phyloP scores from a whole-genome alignment of 2,797 vertebrate species.

The Micrastur ruficollis region DNA sequence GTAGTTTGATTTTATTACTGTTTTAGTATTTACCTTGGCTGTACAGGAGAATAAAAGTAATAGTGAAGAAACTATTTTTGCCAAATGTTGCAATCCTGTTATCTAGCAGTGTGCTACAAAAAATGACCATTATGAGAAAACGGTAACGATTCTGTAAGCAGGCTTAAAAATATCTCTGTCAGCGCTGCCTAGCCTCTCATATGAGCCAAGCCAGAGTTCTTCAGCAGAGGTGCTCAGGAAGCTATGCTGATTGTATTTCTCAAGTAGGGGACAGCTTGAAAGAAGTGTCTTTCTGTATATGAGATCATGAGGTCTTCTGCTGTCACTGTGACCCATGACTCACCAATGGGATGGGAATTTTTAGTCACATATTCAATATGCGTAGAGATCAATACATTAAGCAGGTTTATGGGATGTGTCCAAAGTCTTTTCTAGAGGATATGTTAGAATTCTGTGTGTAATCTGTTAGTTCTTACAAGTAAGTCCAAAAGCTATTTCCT shows the following conservation, averaged over 20 bases:
- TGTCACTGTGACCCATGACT: conserved; percentile 43
- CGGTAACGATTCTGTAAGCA: neutral
- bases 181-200: neutral
- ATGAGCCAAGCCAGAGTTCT: neutral
- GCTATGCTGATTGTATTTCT: conserved; percentile 46
- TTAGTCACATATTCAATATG: neutral
- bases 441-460: neutral
- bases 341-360: neutral
- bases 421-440: neutral
- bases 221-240: conserved; percentile 4
- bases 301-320: neutral
- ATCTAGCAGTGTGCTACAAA: conserved; percentile 27
- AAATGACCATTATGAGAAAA: conserved; percentile 18
- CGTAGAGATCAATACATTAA: neutral
- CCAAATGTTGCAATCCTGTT: conserved; percentile 33
- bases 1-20: conserved; percentile 55
- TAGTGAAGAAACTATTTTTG: conserved; percentile 56
- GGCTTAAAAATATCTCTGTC: conserved; percentile 31
- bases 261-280: conserved; percentile 32
- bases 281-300: conserved; percentile 4
- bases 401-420: neutral
- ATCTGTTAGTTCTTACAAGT: neutral
- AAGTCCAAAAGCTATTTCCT: neutral
- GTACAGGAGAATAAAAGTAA: conserved; percentile 46
- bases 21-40: conserved; percentile 57